Base-by-base conservation (phyloP, 2,113 vertebrate genomes). In the Phyllostomus hastatus region DNA sequence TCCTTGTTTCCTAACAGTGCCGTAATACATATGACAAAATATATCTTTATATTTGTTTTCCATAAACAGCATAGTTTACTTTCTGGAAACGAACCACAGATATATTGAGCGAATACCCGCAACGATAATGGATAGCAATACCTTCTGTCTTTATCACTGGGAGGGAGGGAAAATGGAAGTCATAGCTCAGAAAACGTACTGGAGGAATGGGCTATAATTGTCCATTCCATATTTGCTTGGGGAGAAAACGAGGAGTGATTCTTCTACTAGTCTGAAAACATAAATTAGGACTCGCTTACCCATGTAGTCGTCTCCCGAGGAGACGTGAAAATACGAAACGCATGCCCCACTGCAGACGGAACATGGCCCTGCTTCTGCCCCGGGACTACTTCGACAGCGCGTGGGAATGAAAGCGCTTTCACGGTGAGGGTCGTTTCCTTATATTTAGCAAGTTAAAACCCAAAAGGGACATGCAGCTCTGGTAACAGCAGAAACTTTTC, bases 41-140 rank as follows among this genome's bases (percentile, higher is more conserved):
- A 94, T 87, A 96, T 95, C 97, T 94, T 91, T 97, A 59, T 97
- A 97, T 97, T 96, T 97, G 95, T 96, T 97, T 97, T 87, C 95
- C 95, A 76, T 97, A 97, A 97, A 97, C 57, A 35, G 69, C 57
- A 17, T 7, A 26, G 86, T 95, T 95, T 97, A 97, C 94, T 92
- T 90, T 96, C 91, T 96, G 75, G 89, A 96, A 95, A 88, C 84
- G 95, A 75, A 86, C 85, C 79, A n/a, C 59, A 87, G 94, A 97
- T 97, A 94, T 70, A 95, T 83, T 92, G 97, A 97, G 95, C 91
- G 70, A 79, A 91, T 92, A 91, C 82, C 89, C 89, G 85, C 89
- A 46, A 91, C 10, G 50, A 88, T 97, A 88, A 94, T 96, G 93
- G 92, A 92, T 79, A 70, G 54, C 81, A 88, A 96, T 96, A 90